These are phyloP conservation scores for Coturnix japonica DNA, from an alignment of 2,113 vertebrate genomes.

Conservation along the genomic window DNA sequence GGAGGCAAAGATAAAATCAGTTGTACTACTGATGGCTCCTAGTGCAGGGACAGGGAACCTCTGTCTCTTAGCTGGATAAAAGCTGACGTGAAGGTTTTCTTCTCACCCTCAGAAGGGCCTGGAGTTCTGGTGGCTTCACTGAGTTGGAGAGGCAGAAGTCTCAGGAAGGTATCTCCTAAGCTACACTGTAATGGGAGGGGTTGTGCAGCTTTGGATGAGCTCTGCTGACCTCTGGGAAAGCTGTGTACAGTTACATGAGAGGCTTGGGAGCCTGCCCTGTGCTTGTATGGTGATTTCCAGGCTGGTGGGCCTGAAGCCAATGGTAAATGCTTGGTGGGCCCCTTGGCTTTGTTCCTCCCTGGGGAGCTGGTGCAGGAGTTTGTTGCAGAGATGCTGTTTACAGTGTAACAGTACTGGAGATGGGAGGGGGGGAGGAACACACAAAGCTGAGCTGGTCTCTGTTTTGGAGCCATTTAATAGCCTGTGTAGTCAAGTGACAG, in stretches of 20 bases:
- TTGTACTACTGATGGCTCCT: neutral
- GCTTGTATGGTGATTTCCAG: neutral
- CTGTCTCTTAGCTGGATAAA: neutral
- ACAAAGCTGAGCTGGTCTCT: neutral
- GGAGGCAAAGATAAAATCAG: neutral
- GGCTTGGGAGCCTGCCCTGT: accelerated
- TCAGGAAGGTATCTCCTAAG: neutral
- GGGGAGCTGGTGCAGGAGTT: neutral
- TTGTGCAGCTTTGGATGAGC: neutral
- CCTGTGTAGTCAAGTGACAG: conserved; percentile 29
- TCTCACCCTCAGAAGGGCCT: neutral
- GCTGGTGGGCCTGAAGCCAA: neutral
- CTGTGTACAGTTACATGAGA: neutral
- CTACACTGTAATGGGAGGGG: neutral
- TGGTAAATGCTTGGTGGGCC: neutral
- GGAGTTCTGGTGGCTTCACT: neutral
- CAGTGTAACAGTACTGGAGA: neutral
- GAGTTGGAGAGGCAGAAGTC: neutral
- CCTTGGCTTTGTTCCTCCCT: neutral
- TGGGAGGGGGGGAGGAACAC: neutral
- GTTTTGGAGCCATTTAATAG: neutral
- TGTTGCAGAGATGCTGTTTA: neutral
- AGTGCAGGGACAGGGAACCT: neutral
- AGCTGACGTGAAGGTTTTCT: neutral
- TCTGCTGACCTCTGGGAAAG: neutral